Evolutionary conservation across 1,140 invertebrate species (phyloP), one percentile per base, ranked within the genome.

Genomic region (Onthophagus taurus): DNA sequence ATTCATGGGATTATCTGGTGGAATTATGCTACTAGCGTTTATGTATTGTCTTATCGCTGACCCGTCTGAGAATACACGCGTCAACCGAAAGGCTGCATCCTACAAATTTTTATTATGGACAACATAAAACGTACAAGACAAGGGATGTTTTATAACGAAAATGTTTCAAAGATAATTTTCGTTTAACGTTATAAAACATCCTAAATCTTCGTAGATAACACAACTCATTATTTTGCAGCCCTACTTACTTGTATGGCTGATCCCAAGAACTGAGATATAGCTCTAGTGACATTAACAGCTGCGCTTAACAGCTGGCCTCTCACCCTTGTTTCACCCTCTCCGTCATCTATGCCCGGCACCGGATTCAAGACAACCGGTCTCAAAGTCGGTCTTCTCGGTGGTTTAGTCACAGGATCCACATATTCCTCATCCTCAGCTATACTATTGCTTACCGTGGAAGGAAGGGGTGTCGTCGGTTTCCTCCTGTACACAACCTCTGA

Each of bases 201-300:
- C 31, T 34, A 11, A 8, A 14, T 13, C 31, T 34, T 34, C 31
- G 8, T 8, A 34, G 31, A 14, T 6, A 33, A 33, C n/a, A 26
- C 7, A 26, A 26, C 7, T 34, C 2, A 1, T 17, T 34, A 17
- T 34, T 13, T 17, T 34, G 19, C 33, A 34, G 33, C 4, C 14
- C n/a, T 4, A 43, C 31, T 53, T 67, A 82, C 81, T 74, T 80
- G 77, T 53, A 85, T 75, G 12, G 81, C 80, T 54, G 78, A 74
- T 55, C 80, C 79, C 54, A 85, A 69, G 58, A 85, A 83, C 57
- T 78, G 75, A 50, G 80, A 79, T 54, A 83, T 79, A 2, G 78
- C 77, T 63, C 75, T 73, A 5, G 80, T 82, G 43, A 81, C 78
- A 50, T 80, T 80, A 43, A 83, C 76, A 36, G 80, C 80, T 23